Evolutionary conservation across 2,113 vertebrate genomes (phyloP).

Genomic region (Gnathonemus longibarbis): DNA sequence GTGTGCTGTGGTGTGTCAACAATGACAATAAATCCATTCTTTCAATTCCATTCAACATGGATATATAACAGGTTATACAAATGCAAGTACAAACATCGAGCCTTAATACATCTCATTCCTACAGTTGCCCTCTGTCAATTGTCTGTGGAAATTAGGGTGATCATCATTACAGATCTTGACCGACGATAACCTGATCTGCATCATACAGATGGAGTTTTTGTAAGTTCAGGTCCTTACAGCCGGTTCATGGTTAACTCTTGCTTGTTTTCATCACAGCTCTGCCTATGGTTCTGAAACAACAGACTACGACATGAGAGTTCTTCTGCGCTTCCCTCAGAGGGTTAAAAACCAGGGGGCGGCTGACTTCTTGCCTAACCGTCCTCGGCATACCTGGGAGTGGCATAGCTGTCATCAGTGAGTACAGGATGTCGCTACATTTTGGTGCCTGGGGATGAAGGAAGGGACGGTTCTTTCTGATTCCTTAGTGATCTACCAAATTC

Average conservation of each 20-base stretch:
- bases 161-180: background rate
- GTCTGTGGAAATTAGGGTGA: background rate
- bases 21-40: background rate
- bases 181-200: background rate
- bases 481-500: background rate
- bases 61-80: background rate
- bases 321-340: conserved; percentile 89
- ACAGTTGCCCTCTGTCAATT: background rate
- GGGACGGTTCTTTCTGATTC: background rate
- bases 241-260: background rate
- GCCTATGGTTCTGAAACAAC: conserved; percentile 75
- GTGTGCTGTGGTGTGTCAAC: background rate
- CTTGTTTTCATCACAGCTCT: conserved; percentile 59
- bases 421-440: background rate
- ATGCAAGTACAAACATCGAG: background rate
- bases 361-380: conserved; percentile 89
- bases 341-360: conserved; percentile 92
- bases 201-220: background rate
- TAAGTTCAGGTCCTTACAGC: background rate
- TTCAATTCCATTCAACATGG: background rate
- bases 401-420: conserved; percentile 98
- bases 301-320: conserved; percentile 83
- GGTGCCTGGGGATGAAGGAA: background rate
- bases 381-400: conserved; percentile 91
- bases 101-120: background rate